These are phyloP conservation scores for Neodontobutis hainanensis DNA, from an alignment of 2,113 vertebrate species.

Conservation along the genomic window DNA sequence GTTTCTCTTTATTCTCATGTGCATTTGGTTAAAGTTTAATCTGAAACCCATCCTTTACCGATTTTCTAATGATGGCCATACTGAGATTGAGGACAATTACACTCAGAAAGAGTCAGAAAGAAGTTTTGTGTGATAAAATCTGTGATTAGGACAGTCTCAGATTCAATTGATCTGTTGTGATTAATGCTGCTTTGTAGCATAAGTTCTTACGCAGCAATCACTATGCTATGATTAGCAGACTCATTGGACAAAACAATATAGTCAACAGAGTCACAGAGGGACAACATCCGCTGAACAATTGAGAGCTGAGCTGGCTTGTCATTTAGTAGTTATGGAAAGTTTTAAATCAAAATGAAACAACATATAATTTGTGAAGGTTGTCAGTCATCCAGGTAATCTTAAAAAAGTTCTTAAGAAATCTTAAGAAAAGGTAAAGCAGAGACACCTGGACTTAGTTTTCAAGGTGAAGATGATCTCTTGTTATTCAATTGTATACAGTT, in stretches of 20 bases:
- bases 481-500: too few relatives aligned
- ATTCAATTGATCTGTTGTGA: constrained; percentile 72
- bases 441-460: too few relatives aligned
- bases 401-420: too few relatives aligned
- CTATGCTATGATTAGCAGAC: constrained; percentile 66
- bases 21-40: constrained; percentile 43
- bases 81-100: constrained; percentile 41
- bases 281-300: constrained; percentile 52
- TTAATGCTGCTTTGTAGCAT: constrained; percentile 58
- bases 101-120: constrained; percentile 40
- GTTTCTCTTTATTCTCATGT: constrained; percentile 53
- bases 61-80: constrained; percentile 44
- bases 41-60: constrained; percentile 31
- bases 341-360: too few relatives aligned
- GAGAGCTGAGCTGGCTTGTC: constrained; percentile 42
- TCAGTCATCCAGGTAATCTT: too few relatives aligned
- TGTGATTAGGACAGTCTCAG: constrained; percentile 56
- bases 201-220: constrained; percentile 67
- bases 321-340: too few relatives aligned
- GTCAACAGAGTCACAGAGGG: constrained; percentile 50
- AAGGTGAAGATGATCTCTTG: too few relatives aligned
- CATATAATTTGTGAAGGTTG: too few relatives aligned
- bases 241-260: constrained; percentile 75
- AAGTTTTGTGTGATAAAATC: constrained; percentile 47
- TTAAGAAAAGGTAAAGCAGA: too few relatives aligned